Base-by-base conservation (phyloP, 2,888 invertebrate species). In the Rhorus exstirpatorius region DNA sequence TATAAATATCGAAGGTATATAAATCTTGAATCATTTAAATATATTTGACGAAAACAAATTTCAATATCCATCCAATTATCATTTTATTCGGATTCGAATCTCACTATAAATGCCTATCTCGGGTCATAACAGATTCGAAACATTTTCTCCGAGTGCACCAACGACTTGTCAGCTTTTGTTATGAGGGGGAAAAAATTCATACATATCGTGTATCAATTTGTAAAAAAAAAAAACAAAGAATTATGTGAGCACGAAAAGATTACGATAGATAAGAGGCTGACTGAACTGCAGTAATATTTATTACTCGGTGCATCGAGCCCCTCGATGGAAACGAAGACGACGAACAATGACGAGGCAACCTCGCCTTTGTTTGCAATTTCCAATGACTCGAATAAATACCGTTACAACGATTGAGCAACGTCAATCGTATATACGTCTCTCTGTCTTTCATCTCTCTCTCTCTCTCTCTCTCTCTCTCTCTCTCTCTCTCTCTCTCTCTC, bases 361-460 rank as follows among this genome's bases (percentile, higher is more conserved):
- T 72, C 70, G 72, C 72, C 77, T 86, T 80, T 83, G 79, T 86
- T 82, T 81, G 81, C 79, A 75, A 79, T 86, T 80, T 79, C 58
- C 81, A 83, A 84, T 84, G 70, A 75, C 31, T 80, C 79, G 80
- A 83, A 86, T 87, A 85, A 85, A 85, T 85, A 84, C 84, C 84
- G 72, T 82, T 82, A 75, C 79, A 72, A 67, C 81, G 70, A 80
- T 80, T 80, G 70, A 76, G 65, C 63, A 76, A 71, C 51, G 70
- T 70, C 83, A 80, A 85, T 79, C 82, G 24, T 61, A 70, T 72
- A 35, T 61, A n/a, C n/a, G 26, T 44, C 80, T 68, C 21, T 74
- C 65, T 67, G 44, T 70, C 21, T 61, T 78, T 41, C 24, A 26
- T 72, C 63, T 41, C 21, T 31, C 46, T n/a, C 35, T 65, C 31